Conservation (phyloP, 37 sponge, comb jelly and placozoan species). For the Chondrosia reniformis region DNA sequence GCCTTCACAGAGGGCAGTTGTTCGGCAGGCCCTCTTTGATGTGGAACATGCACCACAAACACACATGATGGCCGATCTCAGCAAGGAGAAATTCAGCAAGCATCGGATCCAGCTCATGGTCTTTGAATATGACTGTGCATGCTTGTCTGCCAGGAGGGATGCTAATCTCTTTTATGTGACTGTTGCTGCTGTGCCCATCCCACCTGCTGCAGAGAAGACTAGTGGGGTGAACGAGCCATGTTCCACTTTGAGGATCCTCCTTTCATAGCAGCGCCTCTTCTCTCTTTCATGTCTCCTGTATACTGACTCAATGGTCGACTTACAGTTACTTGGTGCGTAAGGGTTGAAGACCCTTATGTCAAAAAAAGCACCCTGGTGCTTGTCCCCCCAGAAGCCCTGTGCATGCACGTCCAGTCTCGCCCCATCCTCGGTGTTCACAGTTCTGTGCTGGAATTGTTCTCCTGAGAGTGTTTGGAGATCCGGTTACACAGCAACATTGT, state of each 20-base stretch:
- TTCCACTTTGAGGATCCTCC: constrained; percentile 11
- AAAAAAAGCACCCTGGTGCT: constrained; percentile 12
- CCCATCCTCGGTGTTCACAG: constrained; percentile 10
- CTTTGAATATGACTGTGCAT: neutral
- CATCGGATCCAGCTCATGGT: constrained; percentile 7
- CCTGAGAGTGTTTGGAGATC: neutral
- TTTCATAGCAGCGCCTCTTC: constrained; percentile 11
- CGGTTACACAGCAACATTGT: constrained; percentile 5
- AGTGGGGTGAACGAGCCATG: constrained; percentile 19
- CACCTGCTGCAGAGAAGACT: constrained; percentile 14
- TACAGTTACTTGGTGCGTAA: neutral
- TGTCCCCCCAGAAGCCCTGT: neutral
- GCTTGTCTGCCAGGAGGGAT: neutral
- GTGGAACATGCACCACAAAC: neutral
- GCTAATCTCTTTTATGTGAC: neutral
- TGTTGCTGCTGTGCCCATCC: constrained; percentile 1
- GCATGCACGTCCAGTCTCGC: constrained; percentile 15
- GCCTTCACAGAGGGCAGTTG: too few relatives aligned
- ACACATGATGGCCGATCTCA: constrained; percentile 17
- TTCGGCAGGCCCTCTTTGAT: neutral
- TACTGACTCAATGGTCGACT: neutral
- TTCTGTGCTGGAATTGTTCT: constrained; percentile 1
- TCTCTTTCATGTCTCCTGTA: neutral
- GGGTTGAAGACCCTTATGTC: constrained; percentile 26
- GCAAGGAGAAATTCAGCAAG: neutral